Conservation (phyloP, 1,140 invertebrate genomes). For the Zaprionus africanus region DNA sequence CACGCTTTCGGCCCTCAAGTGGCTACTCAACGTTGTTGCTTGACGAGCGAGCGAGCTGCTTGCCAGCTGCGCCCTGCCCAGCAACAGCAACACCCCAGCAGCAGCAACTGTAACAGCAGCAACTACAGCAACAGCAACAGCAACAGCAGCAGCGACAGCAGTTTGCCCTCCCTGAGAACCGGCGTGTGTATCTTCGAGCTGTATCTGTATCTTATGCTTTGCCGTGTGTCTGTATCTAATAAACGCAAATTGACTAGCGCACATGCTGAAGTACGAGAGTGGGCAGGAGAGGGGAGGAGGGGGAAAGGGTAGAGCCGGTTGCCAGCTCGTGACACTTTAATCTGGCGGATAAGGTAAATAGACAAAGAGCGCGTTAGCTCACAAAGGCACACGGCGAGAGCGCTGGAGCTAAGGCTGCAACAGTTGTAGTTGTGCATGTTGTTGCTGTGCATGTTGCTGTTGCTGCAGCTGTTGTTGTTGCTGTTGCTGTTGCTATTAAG, state of each 20-base stretch:
- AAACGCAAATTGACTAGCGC: slow-evolving; percentile 70
- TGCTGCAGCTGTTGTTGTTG: background rate
- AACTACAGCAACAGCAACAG: background rate
- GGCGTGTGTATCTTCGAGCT: slow-evolving; percentile 37
- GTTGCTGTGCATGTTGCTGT: slow-evolving; percentile 13
- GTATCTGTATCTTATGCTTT: slow-evolving; percentile 44
- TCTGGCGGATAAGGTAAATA: slow-evolving; percentile 68
- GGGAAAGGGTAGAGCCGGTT: slow-evolving; percentile 1
- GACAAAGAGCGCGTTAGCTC: slow-evolving; percentile 58
- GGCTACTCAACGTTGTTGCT: slow-evolving; percentile 43
- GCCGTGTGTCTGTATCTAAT: slow-evolving; percentile 66
- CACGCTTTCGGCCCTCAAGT: slow-evolving; percentile 65
- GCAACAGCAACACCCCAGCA: slow-evolving; percentile 11
- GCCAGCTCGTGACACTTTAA: slow-evolving; percentile 72
- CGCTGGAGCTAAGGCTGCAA: slow-evolving; percentile 22
- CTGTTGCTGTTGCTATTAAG: slow-evolving; percentile 23
- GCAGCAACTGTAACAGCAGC: background rate
- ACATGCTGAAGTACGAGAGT: background rate
- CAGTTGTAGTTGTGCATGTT: background rate
- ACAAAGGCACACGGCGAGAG: slow-evolving; percentile 25
- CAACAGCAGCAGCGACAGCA: slow-evolving; percentile 13
- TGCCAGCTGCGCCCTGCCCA: slow-evolving; percentile 48
- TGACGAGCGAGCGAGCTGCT: slow-evolving; percentile 6
- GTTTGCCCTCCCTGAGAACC: slow-evolving; percentile 9
- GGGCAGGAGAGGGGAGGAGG: background rate